Percentiles rank a stretch among this genome's conserved stretches.
Evolutionary conservation across 1,140 invertebrate genomes (phyloP).

Genomic region (Branchinecta lindahli): DNA sequence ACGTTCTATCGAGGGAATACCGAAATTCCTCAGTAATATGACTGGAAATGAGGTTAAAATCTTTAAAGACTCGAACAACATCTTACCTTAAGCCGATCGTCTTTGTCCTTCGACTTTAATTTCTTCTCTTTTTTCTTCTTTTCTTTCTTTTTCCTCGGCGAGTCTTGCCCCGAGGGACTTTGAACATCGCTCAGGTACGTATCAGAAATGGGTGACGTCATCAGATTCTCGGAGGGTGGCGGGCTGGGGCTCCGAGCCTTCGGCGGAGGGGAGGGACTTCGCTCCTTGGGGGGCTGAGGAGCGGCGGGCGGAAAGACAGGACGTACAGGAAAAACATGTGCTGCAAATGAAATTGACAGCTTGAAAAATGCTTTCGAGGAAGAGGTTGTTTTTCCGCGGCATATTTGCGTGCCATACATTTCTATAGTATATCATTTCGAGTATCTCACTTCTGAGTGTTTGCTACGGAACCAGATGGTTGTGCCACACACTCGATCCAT

Average conservation of each 20-base stretch:
- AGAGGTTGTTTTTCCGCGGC: too few species aligned
- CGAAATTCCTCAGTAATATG: too few species aligned
- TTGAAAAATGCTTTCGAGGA: too few species aligned
- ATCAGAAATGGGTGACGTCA: not conserved
- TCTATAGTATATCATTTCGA: too few species aligned
- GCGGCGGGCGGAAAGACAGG: not conserved
- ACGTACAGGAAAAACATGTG: not conserved
- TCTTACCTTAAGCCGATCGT: not conserved
- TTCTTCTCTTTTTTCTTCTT: slow-evolving; percentile 7
- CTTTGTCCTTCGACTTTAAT: not conserved
- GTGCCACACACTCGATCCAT: too few species aligned
- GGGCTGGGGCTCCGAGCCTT: not conserved
- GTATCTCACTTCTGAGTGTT: too few species aligned
- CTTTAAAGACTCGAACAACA: not conserved
- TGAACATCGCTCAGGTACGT: not conserved
- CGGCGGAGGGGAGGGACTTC: not conserved
- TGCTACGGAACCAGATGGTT: too few species aligned
- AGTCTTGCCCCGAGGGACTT: not conserved
- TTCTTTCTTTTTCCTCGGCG: not conserved
- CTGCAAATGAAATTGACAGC: too few species aligned
- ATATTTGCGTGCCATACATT: too few species aligned
- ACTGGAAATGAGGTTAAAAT: too few species aligned
- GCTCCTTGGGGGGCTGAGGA: not conserved
- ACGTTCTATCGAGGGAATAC: too few species aligned
- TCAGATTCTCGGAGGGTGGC: not conserved